Evolutionary conservation across 2,888 invertebrate species (phyloP).

Genomic region (Amaurobius ferox): DNA sequence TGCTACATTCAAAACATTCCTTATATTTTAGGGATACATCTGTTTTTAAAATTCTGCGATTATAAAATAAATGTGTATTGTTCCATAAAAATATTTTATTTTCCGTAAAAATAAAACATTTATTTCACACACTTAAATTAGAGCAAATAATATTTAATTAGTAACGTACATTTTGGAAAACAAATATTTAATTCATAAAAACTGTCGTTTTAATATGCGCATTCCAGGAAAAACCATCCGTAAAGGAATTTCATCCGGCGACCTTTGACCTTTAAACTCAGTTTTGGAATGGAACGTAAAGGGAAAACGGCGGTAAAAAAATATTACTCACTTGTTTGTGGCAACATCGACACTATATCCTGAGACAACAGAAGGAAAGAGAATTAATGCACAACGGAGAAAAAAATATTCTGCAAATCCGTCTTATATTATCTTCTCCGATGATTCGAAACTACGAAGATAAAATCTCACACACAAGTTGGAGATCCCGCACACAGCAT

Average conservation of each 20-base stretch:
- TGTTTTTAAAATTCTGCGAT: no score
- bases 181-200: no score
- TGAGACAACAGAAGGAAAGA: not conserved
- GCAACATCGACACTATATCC: slow-evolving; percentile 21
- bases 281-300: not conserved
- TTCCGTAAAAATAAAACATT: no score
- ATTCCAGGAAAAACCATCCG: not conserved
- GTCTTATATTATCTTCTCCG: not conserved
- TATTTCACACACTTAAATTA: no score
- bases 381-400: not conserved
- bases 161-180: no score
- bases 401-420: not conserved
- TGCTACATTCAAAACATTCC: no score
- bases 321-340: slow-evolving; percentile 39
- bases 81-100: no score
- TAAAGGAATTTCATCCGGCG: slow-evolving; percentile 32
- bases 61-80: no score
- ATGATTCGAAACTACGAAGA: slow-evolving; percentile 2
- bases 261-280: slow-evolving; percentile 68
- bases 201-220: no score
- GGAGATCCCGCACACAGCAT: slow-evolving; percentile 19
- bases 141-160: no score
- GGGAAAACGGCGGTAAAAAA: slow-evolving; percentile 15
- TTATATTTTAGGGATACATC: no score
- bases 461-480: slow-evolving; percentile 22